Evolutionary conservation across 2,113 vertebrate species (phyloP).

Genomic region (Hypocryptadius cinnamomeus): DNA sequence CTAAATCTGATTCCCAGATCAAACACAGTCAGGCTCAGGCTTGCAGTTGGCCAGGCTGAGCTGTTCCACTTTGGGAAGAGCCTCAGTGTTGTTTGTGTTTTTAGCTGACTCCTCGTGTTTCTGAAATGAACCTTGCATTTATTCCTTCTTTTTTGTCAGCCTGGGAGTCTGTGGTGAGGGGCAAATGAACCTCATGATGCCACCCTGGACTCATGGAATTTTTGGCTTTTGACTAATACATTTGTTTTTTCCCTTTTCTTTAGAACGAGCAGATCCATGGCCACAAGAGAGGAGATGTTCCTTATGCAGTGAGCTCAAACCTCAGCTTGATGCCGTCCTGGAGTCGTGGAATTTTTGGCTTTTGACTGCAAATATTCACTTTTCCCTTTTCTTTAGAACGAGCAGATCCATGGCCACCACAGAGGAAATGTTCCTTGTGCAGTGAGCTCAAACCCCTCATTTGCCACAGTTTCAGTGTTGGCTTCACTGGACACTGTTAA

Average conservation of each 20-base stretch:
- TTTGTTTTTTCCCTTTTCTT: not conserved
- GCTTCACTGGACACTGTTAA: rapidly evolving
- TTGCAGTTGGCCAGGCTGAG: not conserved
- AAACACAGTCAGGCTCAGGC: not conserved
- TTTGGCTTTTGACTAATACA: not conserved
- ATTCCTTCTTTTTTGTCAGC: not conserved
- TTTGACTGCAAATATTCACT: not conserved
- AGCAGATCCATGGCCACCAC: not conserved
- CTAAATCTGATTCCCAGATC: constrained; percentile 15
- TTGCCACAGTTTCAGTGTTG: rapidly evolving
- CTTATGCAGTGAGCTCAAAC: not conserved
- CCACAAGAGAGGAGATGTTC: not conserved
- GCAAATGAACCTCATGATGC: not conserved
- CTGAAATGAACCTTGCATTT: not conserved
- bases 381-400: not conserved
- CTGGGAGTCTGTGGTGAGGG: not conserved
- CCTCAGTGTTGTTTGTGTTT: not conserved
- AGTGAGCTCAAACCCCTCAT: not conserved
- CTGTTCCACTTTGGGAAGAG: not conserved
- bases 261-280: not conserved
- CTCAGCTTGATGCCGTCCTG: not conserved
- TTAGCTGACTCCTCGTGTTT: not conserved
- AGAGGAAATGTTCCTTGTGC: not conserved
- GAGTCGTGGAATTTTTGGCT: not conserved
- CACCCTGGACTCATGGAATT: not conserved